These are phyloP conservation scores for Jacana jacana DNA, from an alignment of 2,113 vertebrate genomes.

Conservation along the genomic window DNA sequence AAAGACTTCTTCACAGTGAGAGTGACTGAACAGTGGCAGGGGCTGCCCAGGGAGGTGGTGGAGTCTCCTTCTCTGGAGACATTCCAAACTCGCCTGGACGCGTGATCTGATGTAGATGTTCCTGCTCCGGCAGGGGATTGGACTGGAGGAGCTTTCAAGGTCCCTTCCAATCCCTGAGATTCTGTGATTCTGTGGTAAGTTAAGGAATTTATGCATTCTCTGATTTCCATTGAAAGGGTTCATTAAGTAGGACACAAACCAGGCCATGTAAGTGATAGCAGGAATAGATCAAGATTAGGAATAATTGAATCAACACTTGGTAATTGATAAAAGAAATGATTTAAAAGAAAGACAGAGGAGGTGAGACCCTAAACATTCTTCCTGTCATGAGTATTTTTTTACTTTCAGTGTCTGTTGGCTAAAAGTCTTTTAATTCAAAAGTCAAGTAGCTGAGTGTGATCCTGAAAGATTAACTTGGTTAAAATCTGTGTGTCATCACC, in stretches of 20 bases:
- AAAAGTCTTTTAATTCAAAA: neutral
- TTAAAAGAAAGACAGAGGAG: neutral
- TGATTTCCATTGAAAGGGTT: neutral
- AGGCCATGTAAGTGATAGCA: neutral
- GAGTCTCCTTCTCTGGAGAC: too few relatives aligned
- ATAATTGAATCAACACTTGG: neutral
- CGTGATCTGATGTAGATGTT: too few relatives aligned
- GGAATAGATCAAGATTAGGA: neutral
- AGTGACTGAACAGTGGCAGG: too few relatives aligned
- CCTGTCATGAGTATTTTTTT: neutral
- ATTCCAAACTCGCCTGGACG: too few relatives aligned
- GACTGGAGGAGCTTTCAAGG: too few relatives aligned
- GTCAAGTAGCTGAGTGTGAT: neutral
- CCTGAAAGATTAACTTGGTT: neutral
- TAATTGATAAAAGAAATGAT: neutral
- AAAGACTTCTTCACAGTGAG: too few relatives aligned
- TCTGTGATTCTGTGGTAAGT: too few relatives aligned
- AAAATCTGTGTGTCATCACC: constrained; percentile 4
- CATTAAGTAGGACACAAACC: constrained; percentile 15
- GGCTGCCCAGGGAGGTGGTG: too few relatives aligned
- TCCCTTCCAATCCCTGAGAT: too few relatives aligned
- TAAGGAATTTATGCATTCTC: neutral
- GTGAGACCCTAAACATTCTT: neutral
- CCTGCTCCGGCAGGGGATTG: too few relatives aligned
- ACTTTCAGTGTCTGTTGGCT: neutral